Base-by-base conservation (phyloP, 2,888 invertebrate genomes). In the Pasiphila rectangulata region DNA sequence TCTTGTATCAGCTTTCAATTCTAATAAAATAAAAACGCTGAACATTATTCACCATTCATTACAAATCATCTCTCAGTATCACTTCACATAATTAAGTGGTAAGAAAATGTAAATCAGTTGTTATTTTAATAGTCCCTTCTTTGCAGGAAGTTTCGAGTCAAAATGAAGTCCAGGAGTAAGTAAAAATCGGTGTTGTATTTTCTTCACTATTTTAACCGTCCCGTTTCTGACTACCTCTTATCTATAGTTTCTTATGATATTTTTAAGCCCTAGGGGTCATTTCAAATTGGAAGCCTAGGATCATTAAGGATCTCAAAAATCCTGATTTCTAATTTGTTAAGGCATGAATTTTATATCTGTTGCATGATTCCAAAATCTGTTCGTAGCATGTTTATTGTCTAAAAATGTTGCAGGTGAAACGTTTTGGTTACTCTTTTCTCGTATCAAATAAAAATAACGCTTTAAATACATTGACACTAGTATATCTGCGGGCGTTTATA, bases 81-180 rank as follows among this genome's bases (percentile, higher is more conserved):
- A n/a, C n/a, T n/a, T n/a, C n/a, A n/a, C n/a, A n/a, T n/a, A n/a
- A n/a, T n/a, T n/a, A n/a, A n/a, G n/a, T n/a, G n/a, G n/a, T n/a
- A n/a, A n/a, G n/a, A n/a, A n/a, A n/a, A n/a, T n/a, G n/a, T 6
- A 9, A 13, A 16, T 23, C 15, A 9, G 36, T 25, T 10, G 9
- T 36, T n/a, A 38, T 15, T 45, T 34, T 45, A 50, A 50, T 19
- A 32, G 9, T 38, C 15, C 20, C 36, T 45, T 50, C 45, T 50
- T 50, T 50, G 16, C 50, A 50, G 50, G 50, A 50, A 48, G 32
- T 39, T 13, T 34, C 50, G 41, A 13, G 50, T 25, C 45, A 44
- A 40, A 41, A 50, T 50, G 50, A 50, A 50, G 45, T 50, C 50
- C 27, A 50, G 50, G 45, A 50, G 50, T 50, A 50, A 50, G 50